Evolutionary conservation across 1,140 invertebrate genomes (phyloP).

Genomic region (Drosophila parvula): DNA sequence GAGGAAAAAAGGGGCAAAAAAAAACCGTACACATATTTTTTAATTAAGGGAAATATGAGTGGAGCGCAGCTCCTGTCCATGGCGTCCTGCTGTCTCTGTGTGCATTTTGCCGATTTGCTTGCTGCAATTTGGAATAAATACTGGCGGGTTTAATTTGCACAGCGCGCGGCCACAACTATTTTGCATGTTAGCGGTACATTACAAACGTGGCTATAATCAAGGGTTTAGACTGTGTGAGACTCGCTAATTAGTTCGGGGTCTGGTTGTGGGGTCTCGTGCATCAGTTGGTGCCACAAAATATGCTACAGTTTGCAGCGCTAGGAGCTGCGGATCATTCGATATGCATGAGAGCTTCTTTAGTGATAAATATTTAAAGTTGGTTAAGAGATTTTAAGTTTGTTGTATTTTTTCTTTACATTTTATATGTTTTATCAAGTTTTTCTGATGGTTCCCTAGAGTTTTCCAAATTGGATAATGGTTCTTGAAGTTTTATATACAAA

Average conservation of each 20-base stretch:
- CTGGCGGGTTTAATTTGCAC: conserved; percentile 16
- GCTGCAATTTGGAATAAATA: conserved; percentile 44
- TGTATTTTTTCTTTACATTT: background rate
- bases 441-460: no score
- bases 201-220: conserved; percentile 6
- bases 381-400: background rate
- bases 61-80: conserved; percentile 1
- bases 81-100: background rate
- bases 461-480: background rate
- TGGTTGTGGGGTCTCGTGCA: conserved; percentile 5
- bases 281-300: conserved; percentile 11
- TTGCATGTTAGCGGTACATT: conserved; percentile 27
- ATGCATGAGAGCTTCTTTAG: background rate
- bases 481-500: no score
- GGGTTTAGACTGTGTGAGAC: background rate
- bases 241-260: conserved; percentile 21
- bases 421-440: background rate
- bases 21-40: conserved; percentile 44
- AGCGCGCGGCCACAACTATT: conserved; percentile 8
- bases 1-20: background rate
- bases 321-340: background rate
- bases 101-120: conserved; percentile 12
- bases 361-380: no score
- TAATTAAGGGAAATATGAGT: conserved; percentile 71
- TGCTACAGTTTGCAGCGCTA: background rate